Evolutionary conservation across 2,888 invertebrate species (phyloP).

Genomic region (Drosophila aldrichi): DNA sequence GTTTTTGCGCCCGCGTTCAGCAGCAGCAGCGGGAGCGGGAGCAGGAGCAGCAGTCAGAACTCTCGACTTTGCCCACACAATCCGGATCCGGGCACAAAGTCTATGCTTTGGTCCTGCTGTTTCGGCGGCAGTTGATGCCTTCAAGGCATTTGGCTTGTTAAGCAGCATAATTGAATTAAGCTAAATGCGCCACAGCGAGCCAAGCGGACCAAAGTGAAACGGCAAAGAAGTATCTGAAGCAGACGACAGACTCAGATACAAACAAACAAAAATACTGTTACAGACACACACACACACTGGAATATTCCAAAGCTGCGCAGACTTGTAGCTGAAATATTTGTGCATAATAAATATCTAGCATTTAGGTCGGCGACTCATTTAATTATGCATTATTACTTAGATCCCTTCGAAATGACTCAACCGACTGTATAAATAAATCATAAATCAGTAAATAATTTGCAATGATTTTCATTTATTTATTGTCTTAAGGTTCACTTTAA

Average conservation of each 20-base stretch:
- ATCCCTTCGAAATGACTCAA: slow-evolving; percentile 33
- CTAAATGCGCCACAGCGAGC: slow-evolving; percentile 53
- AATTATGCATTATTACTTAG: slow-evolving; percentile 54
- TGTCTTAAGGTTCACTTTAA: neutral
- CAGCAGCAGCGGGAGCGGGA: neutral
- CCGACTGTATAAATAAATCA: slow-evolving; percentile 43
- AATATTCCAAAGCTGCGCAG: neutral
- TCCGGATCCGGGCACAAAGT: slow-evolving; percentile 36
- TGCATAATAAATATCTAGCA: slow-evolving; percentile 5
- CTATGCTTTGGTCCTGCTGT: slow-evolving; percentile 38
- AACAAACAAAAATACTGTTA: neutral
- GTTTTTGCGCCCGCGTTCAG: slow-evolving; percentile 42
- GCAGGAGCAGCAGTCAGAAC: slow-evolving; percentile 37
- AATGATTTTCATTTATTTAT: too few relatives aligned
- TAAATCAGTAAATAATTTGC: slow-evolving; percentile 2
- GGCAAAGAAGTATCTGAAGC: slow-evolving; percentile 41
- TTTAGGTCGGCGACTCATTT: slow-evolving; percentile 33
- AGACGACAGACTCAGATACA: slow-evolving; percentile 7
- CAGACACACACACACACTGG: slow-evolving; percentile 4
- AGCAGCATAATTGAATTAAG: slow-evolving; percentile 70
- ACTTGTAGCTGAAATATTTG: slow-evolving; percentile 19
- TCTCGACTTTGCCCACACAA: slow-evolving; percentile 32
- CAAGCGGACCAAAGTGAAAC: slow-evolving; percentile 35
- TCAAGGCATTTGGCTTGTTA: slow-evolving; percentile 67
- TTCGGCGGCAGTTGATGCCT: slow-evolving; percentile 40